phyloP scores from a whole-genome alignment of 2,888 invertebrate species.

The Cosmorhoe ocellata region DNA sequence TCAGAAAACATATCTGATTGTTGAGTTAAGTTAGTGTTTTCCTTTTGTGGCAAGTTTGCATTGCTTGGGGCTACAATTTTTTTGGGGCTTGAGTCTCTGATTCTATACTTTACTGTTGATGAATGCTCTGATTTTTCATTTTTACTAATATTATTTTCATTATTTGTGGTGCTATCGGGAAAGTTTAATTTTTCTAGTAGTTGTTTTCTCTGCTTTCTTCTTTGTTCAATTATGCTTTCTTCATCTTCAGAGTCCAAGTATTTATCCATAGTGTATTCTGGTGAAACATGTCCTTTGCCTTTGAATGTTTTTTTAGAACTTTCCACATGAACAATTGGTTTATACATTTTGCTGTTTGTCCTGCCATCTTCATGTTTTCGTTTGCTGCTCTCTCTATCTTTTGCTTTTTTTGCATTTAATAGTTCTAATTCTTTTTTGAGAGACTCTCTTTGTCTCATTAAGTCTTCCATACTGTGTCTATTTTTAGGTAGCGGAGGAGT shows the following conservation, averaged over 20 bases:
- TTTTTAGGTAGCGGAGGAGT: conserved; percentile 67
- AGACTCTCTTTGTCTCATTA: conserved; percentile 61
- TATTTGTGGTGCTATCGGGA: conserved; percentile 29
- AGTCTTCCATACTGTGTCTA: conserved; percentile 59
- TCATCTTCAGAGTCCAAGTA: conserved; percentile 91
- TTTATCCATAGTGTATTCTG: conserved; percentile 81
- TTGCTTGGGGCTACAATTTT: conserved; percentile 10
- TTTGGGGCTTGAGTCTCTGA: conserved; percentile 22
- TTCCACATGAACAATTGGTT: conserved; percentile 26
- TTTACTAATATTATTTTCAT: conserved; percentile 30
- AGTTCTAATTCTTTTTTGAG: conserved; percentile 62
- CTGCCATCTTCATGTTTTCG: conserved; percentile 42
- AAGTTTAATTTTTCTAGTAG: conserved; percentile 83
- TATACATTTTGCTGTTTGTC: conserved; percentile 14
- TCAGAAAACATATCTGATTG: conserved; percentile 95
- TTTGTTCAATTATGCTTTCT: conserved; percentile 94
- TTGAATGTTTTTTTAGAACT: conserved; percentile 21
- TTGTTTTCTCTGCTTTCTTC: conserved; percentile 93
- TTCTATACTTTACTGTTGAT: conserved; percentile 21
- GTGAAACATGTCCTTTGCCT: conserved; percentile 39
- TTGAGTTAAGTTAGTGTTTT: conserved; percentile 63
- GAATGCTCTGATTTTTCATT: conserved; percentile 22
- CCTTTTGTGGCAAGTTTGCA: conserved; percentile 32
- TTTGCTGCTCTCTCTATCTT: conserved; percentile 40
- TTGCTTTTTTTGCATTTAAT: conserved; percentile 44